Evolutionary conservation across 2,797 vertebrate species (phyloP).

Genomic region (Pseudomugil gertrudae): DNA sequence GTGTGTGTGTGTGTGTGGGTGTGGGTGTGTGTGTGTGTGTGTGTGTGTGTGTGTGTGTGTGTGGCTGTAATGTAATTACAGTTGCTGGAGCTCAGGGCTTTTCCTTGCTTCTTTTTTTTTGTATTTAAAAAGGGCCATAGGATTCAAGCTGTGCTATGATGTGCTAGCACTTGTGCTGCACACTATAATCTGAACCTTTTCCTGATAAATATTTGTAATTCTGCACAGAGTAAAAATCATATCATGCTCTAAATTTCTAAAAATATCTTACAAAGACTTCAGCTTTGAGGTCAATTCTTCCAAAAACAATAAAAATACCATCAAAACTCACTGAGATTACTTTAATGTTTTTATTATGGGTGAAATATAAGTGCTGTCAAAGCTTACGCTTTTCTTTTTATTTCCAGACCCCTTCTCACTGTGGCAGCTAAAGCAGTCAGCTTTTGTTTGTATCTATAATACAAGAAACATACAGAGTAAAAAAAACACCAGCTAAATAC

Average conservation of each 20-base stretch:
- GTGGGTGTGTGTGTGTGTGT: slow-evolving; percentile 45
- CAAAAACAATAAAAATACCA: slow-evolving; percentile 43
- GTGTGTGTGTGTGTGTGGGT: slow-evolving; percentile 37
- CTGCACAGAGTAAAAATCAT: background rate
- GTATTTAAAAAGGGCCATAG: slow-evolving; percentile 37
- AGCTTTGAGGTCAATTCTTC: slow-evolving; percentile 33
- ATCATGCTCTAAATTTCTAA: background rate
- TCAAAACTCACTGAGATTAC: slow-evolving; percentile 35
- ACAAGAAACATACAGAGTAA: slow-evolving; percentile 18
- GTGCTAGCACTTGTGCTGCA: slow-evolving; percentile 20
- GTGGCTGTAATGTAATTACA: slow-evolving; percentile 76
- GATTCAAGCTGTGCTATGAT: slow-evolving; percentile 55
- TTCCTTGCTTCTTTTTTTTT: slow-evolving; percentile 37
- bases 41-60: slow-evolving; percentile 43
- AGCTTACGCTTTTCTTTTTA: slow-evolving; percentile 27
- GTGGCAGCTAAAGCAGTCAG: slow-evolving; percentile 21
- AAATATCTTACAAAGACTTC: background rate
- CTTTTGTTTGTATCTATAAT: slow-evolving; percentile 44
- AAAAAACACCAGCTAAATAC: slow-evolving; percentile 31
- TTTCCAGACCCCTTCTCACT: slow-evolving; percentile 33
- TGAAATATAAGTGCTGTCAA: slow-evolving; percentile 43
- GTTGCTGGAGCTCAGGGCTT: slow-evolving; percentile 64
- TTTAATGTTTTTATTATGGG: slow-evolving; percentile 36
- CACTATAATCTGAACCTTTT: slow-evolving; percentile 36
- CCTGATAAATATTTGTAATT: slow-evolving; percentile 9